Evolutionary conservation across 2,113 vertebrate genomes (phyloP).

Genomic region (Rhinogobius similis): DNA sequence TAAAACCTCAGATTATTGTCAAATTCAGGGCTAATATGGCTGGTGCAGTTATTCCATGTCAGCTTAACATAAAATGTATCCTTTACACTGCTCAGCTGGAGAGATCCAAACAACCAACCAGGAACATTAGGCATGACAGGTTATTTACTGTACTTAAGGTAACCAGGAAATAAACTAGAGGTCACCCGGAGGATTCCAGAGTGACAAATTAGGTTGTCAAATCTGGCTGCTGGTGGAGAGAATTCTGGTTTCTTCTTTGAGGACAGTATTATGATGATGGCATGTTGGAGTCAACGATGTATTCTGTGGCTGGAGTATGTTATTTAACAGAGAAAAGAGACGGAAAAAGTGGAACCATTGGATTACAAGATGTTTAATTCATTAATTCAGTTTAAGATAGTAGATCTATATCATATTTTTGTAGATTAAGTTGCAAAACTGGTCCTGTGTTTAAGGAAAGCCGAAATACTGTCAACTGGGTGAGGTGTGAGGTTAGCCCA

Average conservation of each 20-base stretch:
- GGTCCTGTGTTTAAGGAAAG: not conserved
- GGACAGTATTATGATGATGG: not conserved
- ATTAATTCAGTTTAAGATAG: no score
- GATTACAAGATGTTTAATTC: not conserved
- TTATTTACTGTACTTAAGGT: conserved; percentile 55
- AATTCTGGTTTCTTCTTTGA: not conserved
- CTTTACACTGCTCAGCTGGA: conserved; percentile 27
- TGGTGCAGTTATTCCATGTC: conserved; percentile 38
- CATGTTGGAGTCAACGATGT: no score
- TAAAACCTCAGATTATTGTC: conserved; percentile 58
- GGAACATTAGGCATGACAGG: conserved; percentile 55
- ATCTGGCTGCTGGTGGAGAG: conserved; percentile 17
- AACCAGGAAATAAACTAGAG: conserved; percentile 70
- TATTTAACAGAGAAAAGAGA: not conserved
- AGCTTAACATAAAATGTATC: conserved; percentile 58
- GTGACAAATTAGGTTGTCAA: conserved; percentile 67
- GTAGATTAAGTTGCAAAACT: no score
- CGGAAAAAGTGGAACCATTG: not conserved
- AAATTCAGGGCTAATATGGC: conserved; percentile 66
- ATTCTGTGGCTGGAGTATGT: no score
- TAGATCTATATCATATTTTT: no score
- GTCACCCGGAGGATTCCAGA: conserved; percentile 56
- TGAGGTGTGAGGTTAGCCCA: not conserved
- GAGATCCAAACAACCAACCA: conserved; percentile 51
- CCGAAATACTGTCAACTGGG: not conserved